Evolutionary conservation across 2,113 vertebrate species (phyloP).

Genomic region (Leptosomus discolor): DNA sequence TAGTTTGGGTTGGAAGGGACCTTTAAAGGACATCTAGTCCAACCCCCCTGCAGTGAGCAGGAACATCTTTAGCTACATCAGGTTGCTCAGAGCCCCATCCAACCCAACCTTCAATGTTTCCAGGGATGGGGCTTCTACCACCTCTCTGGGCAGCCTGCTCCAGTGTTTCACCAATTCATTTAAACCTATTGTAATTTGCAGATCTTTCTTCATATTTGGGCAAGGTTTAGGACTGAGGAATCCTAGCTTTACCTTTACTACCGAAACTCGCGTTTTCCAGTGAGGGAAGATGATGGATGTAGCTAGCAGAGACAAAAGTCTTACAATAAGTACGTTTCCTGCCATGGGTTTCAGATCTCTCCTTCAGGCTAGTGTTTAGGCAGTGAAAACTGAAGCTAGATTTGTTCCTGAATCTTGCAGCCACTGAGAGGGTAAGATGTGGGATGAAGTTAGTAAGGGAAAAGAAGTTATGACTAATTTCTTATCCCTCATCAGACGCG

Average conservation of each 20-base stretch:
- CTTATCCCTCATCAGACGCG: background rate
- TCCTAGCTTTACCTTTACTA: background rate
- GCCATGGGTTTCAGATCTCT: background rate
- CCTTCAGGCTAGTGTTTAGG: background rate
- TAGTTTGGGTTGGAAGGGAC: no score
- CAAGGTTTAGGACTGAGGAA: background rate
- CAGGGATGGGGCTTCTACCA: no score
- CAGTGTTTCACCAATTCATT: no score
- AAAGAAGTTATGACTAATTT: slow-evolving; percentile 4
- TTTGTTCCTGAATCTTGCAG: background rate
- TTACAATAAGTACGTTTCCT: background rate
- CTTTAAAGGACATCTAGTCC: no score
- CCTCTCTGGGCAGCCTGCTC: no score
- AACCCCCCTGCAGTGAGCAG: no score
- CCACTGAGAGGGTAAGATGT: background rate
- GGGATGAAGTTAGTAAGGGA: background rate
- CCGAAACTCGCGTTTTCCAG: background rate
- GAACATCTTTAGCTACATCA: no score
- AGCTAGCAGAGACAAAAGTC: background rate
- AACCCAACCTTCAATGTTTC: no score
- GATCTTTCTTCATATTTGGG: background rate
- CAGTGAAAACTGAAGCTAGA: background rate
- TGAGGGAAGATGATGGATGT: background rate
- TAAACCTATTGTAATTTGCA: background rate
- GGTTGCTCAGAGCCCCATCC: no score